phyloP scores from a whole-genome alignment of 1,140 invertebrate genomes.

The Littorina saxatilis region DNA sequence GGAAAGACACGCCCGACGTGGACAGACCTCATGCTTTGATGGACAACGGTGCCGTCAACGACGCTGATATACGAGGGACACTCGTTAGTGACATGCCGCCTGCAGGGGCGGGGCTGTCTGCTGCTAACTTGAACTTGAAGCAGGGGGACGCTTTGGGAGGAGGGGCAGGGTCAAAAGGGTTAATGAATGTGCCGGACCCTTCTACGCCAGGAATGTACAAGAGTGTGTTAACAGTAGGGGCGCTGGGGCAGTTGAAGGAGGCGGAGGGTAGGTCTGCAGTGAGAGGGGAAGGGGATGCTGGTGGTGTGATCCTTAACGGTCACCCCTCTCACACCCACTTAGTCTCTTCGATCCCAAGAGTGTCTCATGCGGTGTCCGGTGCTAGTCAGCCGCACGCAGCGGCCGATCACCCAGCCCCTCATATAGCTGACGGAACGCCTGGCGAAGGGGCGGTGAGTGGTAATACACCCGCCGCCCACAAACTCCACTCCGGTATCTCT shows the following conservation, averaged over 20 bases:
- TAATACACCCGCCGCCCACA: background rate
- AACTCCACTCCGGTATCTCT: background rate
- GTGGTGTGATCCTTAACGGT: background rate
- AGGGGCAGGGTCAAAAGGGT: slow-evolving; percentile 9
- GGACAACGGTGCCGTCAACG: background rate
- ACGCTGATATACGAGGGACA: background rate
- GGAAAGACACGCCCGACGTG: slow-evolving; percentile 28
- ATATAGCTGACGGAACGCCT: background rate
- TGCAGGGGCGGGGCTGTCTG: background rate
- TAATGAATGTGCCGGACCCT: slow-evolving; percentile 26
- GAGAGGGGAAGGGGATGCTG: background rate
- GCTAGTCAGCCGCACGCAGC: background rate
- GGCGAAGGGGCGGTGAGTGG: background rate
- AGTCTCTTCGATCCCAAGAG: background rate
- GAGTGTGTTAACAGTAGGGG: slow-evolving; percentile 22
- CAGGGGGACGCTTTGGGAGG: background rate
- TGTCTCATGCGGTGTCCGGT: background rate
- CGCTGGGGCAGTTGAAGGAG: slow-evolving; percentile 9
- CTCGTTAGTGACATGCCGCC: background rate
- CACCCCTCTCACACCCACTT: background rate
- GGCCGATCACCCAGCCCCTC: background rate
- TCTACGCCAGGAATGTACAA: slow-evolving; percentile 23
- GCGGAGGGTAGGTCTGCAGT: background rate
- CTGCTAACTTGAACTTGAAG: background rate
- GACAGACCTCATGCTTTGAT: background rate